Base-by-base conservation (phyloP, 2,113 vertebrate genomes). In the Morone chrysops region DNA sequence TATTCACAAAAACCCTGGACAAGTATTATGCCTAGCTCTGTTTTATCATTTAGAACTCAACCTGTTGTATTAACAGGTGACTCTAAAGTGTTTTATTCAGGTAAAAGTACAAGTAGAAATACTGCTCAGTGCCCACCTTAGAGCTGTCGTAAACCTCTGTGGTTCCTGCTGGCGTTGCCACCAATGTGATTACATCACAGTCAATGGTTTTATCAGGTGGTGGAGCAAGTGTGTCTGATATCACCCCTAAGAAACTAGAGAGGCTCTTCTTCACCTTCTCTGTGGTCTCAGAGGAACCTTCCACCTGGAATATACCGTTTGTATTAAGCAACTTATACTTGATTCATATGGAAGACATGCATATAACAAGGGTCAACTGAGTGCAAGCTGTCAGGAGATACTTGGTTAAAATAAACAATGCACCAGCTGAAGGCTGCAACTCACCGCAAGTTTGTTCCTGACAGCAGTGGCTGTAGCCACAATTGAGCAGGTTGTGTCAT, bases 151-250 rank as follows among this genome's bases (percentile, higher is more conserved):
- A 99, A 45, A 96, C 95, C 87, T 99, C 98, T 0, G 98, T 99
- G 70, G 98, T 99, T 38, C 98, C 98, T 17, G 97, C 92, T 14
- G 98, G 96, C 0, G 98, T 99, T 6, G 98, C 98, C 95, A 99
- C 97, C 91, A 99, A 89, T 0, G 98, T 99, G 87, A 99, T 99
- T 16, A 99, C 98, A 77, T 99, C 98, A 40, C 97, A 99, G 94
- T 99, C 98, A 0, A 99, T 98, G 87, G 98, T 99, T 95, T 97
- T 99, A 89, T 99, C 98, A 0, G 97, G 97, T 0, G 98, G 98
- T 20, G 98, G 98, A 5, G 98, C 97, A 56, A 99, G 97, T 0
- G 98, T 99, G 90, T 99, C 98, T 0, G 98, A 97, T 90, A 99
- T 99, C 83, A 99, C 97, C 0, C 98, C 98, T 61, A 99, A 92